These are phyloP conservation scores for Caracal caracal DNA, from an alignment of 2,113 vertebrate genomes.

Conservation along the genomic window DNA sequence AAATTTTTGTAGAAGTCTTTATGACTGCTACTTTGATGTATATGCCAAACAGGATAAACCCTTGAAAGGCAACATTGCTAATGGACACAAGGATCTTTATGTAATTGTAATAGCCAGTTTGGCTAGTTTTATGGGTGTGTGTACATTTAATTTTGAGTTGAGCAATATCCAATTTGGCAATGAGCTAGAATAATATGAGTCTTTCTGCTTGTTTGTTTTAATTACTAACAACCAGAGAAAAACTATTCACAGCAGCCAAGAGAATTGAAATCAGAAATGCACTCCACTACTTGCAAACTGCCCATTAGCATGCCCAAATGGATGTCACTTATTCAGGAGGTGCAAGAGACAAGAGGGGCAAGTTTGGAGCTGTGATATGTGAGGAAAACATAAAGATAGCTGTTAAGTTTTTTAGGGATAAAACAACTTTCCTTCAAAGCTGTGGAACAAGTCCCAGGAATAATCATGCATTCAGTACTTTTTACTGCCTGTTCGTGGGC, in stretches of 20 bases:
- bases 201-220: slow-evolving; percentile 82
- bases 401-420: background rate
- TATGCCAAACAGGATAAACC: slow-evolving; percentile 87
- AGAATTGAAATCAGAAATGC: slow-evolving; percentile 66
- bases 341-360: background rate
- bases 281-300: background rate
- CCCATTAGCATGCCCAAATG: background rate
- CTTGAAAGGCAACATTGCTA: slow-evolving; percentile 86
- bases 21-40: slow-evolving; percentile 87
- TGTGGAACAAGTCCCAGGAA: background rate
- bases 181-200: slow-evolving; percentile 80
- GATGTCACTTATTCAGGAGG: background rate
- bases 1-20: slow-evolving; percentile 83
- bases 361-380: background rate
- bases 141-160: slow-evolving; percentile 88
- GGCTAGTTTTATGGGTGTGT: slow-evolving; percentile 88
- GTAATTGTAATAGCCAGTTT: slow-evolving; percentile 88
- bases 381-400: background rate
- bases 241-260: slow-evolving; percentile 70
- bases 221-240: slow-evolving; percentile 74
- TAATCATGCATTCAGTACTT: background rate
- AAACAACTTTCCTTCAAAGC: background rate
- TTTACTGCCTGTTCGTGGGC: background rate
- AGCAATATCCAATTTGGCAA: slow-evolving; percentile 86
- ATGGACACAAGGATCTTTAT: slow-evolving; percentile 85